Conservation (phyloP, 2,888 invertebrate genomes). For the Helleia helle region DNA sequence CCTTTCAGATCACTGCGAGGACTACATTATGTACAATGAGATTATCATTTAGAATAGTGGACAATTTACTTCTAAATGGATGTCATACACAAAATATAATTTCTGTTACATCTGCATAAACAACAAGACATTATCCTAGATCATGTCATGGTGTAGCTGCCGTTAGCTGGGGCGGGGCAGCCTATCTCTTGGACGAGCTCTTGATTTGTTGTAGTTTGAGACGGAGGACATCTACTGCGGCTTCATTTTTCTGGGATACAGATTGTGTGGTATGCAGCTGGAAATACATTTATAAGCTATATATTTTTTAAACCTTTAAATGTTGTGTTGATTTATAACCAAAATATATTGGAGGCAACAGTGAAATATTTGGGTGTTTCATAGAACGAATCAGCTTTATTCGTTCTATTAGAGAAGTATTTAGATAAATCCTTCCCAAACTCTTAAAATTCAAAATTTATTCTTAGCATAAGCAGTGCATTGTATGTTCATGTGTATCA, state of each 20-base stretch:
- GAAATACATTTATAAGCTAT: no score
- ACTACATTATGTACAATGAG: slow-evolving; percentile 4
- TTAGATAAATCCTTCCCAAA: no score
- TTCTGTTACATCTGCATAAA: slow-evolving; percentile 7
- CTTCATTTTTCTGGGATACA: slow-evolving; percentile 55
- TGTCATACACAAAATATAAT: slow-evolving; percentile 13
- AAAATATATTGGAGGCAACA: no score
- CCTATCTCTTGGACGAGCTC: slow-evolving; percentile 69
- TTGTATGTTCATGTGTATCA: no score
- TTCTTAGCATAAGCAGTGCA: no score
- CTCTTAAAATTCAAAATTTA: no score
- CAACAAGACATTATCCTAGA: neutral
- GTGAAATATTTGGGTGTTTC: no score
- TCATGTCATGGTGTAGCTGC: slow-evolving; percentile 11
- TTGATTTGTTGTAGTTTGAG: slow-evolving; percentile 69
- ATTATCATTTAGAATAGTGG: slow-evolving; percentile 5
- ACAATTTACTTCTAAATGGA: slow-evolving; percentile 10
- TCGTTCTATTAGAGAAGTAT: no score
- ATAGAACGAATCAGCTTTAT: no score
- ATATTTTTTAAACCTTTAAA: no score
- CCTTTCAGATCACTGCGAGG: slow-evolving; percentile 4
- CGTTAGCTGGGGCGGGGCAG: slow-evolving; percentile 8
- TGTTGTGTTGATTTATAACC: no score
- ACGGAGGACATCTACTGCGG: slow-evolving; percentile 61
- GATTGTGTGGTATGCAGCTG: slow-evolving; percentile 58